Percentiles rank a stretch among this genome's conserved stretches.
phyloP scores from a whole-genome alignment of 2,888 invertebrate species.

The Camponotus fellah region DNA sequence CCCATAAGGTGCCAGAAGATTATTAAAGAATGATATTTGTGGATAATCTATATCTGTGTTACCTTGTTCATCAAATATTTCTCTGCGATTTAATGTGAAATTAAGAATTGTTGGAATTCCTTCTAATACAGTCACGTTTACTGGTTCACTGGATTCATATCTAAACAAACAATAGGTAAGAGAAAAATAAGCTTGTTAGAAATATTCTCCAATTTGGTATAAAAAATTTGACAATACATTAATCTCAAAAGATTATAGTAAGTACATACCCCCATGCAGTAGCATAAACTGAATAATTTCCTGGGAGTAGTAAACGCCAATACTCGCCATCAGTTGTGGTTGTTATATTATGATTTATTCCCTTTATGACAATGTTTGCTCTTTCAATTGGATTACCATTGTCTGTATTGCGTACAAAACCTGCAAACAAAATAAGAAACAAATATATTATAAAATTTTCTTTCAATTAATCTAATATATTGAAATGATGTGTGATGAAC shows the following conservation, averaged over 20 bases:
- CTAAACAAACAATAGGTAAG: constrained; percentile 83
- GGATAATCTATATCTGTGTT: constrained; percentile 80
- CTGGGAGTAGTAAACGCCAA: constrained; percentile 97
- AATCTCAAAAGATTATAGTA: background rate
- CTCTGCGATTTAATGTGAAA: constrained; percentile 83
- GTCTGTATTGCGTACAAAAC: constrained; percentile 89
- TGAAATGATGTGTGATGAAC: constrained; percentile 15
- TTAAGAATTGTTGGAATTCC: constrained; percentile 85
- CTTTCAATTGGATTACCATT: constrained; percentile 89
- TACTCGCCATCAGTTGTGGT: constrained; percentile 95
- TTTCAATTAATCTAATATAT: constrained; percentile 10
- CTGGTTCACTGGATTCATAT: constrained; percentile 86
- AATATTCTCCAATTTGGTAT: constrained; percentile 2
- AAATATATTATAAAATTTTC: constrained; percentile 55
- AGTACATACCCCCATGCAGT: constrained; percentile 90
- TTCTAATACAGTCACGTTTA: constrained; percentile 83
- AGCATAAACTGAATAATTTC: constrained; percentile 92
- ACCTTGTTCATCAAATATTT: constrained; percentile 81
- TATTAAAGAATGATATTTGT: constrained; percentile 78
- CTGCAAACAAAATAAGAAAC: constrained; percentile 83
- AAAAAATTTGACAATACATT: background rate
- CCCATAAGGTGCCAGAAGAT: constrained; percentile 77
- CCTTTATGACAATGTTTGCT: constrained; percentile 92
- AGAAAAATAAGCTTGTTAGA: constrained; percentile 4
- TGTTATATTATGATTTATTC: constrained; percentile 93